Evolutionary conservation across 2,113 vertebrate species (phyloP), one percentile per base, ranked within the genome.

Genomic region (Nycticebus coucang): DNA sequence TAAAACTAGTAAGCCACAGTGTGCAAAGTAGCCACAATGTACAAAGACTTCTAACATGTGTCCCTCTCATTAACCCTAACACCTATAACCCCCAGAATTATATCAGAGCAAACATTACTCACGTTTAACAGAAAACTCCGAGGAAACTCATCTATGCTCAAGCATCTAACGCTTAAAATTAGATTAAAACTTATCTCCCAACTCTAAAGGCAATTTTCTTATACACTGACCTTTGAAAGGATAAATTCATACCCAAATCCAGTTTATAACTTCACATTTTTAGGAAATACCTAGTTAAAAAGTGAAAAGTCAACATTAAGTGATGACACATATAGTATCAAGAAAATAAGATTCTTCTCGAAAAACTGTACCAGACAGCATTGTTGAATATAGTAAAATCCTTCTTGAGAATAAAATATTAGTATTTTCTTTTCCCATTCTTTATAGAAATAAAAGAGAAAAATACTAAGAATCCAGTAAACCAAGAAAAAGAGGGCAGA

Each of bases 1-100:
- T 21, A 96, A 91, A 91, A 85, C n/a, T 87, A 81, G 60, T 33
- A 93, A 85, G 5, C 30, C n/a, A 57, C 28, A 82, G 30, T 75
- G 10, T 28, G 64, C 17, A 33, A 55, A 90, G 17, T 17, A 83
- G 41, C 53, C 64, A 50, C 30, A 75, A 19, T 30, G 10, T 57
- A 79, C 5, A 19, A 92, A 77, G 64, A 55, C 41, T 78, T 93
- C 45, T 79, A 30, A 77, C 33, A 41, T 24, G 12, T 8, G 37
- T 33, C 66, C 86, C 59, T 68, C 57, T 79, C 55, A 74, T 74
- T 81, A 92, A 89, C 83, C 24, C 28, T 87, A 92, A 89, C 45
- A 66, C 55, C 41, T 41, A 41, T 41, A 41, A 41, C 41, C 1
- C 18, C 33, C 82, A 68, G 19, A 87, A 41, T 68, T 50, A 87